Conservation (phyloP, 2,113 vertebrate species). For the Clarias magur region DNA sequence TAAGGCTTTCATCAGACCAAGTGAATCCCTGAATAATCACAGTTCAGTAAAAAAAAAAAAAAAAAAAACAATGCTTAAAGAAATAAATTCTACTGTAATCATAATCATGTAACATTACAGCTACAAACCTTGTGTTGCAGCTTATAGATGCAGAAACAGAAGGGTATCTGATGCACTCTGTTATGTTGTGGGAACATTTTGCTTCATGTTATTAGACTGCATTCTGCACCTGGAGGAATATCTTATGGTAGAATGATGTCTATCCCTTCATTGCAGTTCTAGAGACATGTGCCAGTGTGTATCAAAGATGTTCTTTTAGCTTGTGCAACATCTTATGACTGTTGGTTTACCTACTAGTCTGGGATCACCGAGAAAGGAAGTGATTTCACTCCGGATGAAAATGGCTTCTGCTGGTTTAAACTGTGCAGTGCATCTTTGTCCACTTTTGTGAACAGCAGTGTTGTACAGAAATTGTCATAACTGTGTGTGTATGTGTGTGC, state of each 20-base stretch:
- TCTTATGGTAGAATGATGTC: neutral
- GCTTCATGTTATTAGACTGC: neutral
- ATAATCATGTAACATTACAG: neutral
- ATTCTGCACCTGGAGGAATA: neutral
- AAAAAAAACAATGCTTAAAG: neutral
- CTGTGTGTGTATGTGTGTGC: neutral
- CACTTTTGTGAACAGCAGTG: neutral
- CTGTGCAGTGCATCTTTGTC: neutral
- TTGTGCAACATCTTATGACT: neutral
- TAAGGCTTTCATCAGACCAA: neutral
- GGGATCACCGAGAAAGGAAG: neutral
- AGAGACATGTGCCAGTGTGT: neutral
- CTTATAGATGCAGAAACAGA: neutral
- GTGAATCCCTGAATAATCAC: neutral
- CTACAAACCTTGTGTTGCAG: neutral
- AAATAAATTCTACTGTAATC: neutral
- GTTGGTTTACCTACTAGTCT: neutral
- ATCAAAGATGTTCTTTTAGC: neutral
- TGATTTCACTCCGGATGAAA: neutral
- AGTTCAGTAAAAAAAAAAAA: neutral
- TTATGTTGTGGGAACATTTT: neutral
- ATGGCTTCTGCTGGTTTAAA: neutral
- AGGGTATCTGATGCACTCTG: neutral
- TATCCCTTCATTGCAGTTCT: neutral
- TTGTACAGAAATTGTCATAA: neutral